Base-by-base conservation (phyloP, 2,888 invertebrate species). In the Eupithecia subfuscata region DNA sequence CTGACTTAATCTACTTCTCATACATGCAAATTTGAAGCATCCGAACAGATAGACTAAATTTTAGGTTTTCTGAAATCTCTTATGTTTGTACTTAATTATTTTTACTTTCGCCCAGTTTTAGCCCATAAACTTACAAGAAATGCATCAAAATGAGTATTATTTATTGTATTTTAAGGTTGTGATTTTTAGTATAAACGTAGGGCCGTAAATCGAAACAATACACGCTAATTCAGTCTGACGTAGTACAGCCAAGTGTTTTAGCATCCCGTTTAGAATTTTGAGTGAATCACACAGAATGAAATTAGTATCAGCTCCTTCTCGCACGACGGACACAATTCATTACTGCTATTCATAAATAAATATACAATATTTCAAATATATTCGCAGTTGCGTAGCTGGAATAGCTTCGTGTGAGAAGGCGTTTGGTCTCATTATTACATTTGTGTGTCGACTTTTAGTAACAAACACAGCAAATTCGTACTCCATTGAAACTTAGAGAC, bases 401-500 rank as follows among this genome's bases (percentile, higher is more conserved):
- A 22, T 56, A 56, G 22, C n/a, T 56, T 56, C 52, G 11, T 22
- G 22, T n/a, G 52, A 22, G n/a, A 56, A 56, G n/a, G 52, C 52
- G 22, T 22, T 56, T 4, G 11, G 4, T n/a, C 52, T 22, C 22
- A 22, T 52, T 56, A 56, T 22, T 56, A 60, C 14, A 60, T 60
- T 60, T 56, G 22, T 56, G n/a, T 18, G n/a, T 52, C 52, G 8
- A 52, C n/a, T n/a, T 52, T n/a, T n/a, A n/a, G 48, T n/a, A 18
- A n/a, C 48, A 48, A 48, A 8, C n/a, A 48, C 48, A 48, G 6
- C 45, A 12, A 60, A 60, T 60, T 22, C 56, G 56, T 56, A 6
- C 60, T 60, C 25, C 25, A 9, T 22, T 22, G 22, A 60, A 60
- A 60, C 60, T 60, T 60, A 22, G 30, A 43, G 75, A 77, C 81